These are phyloP conservation scores for Paguma larvata DNA, from an alignment of 2,797 vertebrate species.

Conservation along the genomic window DNA sequence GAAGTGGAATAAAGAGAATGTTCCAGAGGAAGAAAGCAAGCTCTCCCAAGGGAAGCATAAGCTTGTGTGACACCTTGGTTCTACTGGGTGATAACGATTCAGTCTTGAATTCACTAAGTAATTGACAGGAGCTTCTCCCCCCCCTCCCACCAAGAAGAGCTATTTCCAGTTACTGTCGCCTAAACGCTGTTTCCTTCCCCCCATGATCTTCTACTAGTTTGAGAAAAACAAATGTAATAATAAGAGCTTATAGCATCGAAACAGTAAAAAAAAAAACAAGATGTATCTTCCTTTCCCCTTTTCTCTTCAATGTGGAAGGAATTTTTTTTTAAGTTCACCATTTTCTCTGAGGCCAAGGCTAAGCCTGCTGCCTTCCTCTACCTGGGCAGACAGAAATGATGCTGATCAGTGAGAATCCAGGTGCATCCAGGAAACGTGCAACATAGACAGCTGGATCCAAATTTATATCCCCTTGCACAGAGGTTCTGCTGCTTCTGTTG, in stretches of 20 bases:
- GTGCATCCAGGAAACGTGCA: slow-evolving; percentile 39
- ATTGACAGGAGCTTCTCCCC: neutral
- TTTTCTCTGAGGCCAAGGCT: neutral
- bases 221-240: neutral
- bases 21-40: neutral
- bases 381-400: slow-evolving; percentile 33
- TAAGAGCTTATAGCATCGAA: slow-evolving; percentile 16
- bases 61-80: neutral
- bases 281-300: neutral
- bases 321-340: neutral
- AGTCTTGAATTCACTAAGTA: neutral
- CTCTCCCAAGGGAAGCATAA: neutral
- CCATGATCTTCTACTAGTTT: neutral
- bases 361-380: neutral
- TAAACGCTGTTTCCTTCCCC: neutral
- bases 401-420: slow-evolving; percentile 58
- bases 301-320: neutral
- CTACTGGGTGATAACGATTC: neutral
- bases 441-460: slow-evolving; percentile 41
- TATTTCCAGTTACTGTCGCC: neutral
- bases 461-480: neutral
- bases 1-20: neutral
- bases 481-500: neutral
- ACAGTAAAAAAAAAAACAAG: neutral
- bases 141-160: neutral